Percentiles rank a stretch among this genome's conserved stretches.
phyloP scores from a whole-genome alignment of 2,888 invertebrate genomes.

The Encarsia formosa region DNA sequence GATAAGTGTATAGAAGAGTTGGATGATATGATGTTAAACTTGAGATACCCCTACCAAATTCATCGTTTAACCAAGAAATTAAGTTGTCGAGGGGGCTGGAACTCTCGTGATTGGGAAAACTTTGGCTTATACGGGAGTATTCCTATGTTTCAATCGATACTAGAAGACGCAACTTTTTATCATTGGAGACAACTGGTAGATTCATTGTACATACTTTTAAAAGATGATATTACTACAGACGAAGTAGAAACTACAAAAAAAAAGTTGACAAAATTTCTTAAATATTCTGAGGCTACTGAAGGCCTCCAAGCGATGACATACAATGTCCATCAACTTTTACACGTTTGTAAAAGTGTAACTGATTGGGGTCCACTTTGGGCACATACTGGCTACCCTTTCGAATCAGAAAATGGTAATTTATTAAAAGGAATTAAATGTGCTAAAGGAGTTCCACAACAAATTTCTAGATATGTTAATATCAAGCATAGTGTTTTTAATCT shows the following conservation, averaged over 20 bases:
- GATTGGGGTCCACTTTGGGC: conserved; percentile 21
- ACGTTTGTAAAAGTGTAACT: conserved; percentile 15
- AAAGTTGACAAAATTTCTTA: too few relatives aligned
- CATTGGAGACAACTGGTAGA: conserved; percentile 13
- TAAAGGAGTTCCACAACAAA: conserved; percentile 10
- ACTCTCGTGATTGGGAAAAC: conserved; percentile 9
- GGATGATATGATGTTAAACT: not conserved
- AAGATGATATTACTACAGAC: not conserved
- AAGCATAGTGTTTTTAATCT: not conserved
- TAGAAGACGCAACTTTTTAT: conserved; percentile 1
- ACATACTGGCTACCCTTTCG: conserved; percentile 17
- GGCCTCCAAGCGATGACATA: conserved; percentile 19
- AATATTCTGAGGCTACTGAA: too few relatives aligned
- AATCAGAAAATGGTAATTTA: conserved; percentile 14
- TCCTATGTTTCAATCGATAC: conserved; percentile 1
- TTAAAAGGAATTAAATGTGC: conserved; percentile 9
- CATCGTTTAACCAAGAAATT: not conserved
- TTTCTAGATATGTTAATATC: not conserved
- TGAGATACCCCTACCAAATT: not conserved
- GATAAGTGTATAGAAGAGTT: not conserved
- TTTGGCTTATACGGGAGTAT: conserved; percentile 13
- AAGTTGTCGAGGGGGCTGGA: not conserved
- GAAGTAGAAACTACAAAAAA: not conserved
- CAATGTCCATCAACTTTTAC: conserved; percentile 24
- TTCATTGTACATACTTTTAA: conserved; percentile 8